Base-by-base conservation (phyloP, 2,888 invertebrate species). In the Polydrusus tereticollis region DNA sequence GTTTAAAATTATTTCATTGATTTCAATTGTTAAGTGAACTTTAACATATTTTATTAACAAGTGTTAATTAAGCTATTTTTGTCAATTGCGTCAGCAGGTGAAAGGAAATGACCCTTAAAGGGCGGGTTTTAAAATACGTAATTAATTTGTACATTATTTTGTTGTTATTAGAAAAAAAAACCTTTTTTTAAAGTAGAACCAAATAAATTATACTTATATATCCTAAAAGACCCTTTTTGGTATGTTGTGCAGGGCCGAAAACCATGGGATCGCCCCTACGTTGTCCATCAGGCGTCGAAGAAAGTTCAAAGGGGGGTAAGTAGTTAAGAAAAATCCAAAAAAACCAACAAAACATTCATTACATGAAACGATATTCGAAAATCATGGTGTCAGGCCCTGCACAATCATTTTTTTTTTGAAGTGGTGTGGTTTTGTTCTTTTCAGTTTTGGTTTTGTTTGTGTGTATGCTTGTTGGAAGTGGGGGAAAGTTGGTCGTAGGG, bases 241-340 rank as follows among this genome's bases (percentile, higher is more conserved):
- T 73, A 52, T 81, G 82, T 85, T 88, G 88, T 88, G 88, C 88
- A 89, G 89, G 88, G 88, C 88, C 86, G 88, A 88, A 87, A 87
- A 72, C 69, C 87, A 88, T 86, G 88, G 88, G 86, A 88, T 87
- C 83, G 84, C 85, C 72, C 86, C 88, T 83, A 88, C 88, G 84
- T 86, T 89, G 84, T 88, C 88, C 83, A 86, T 88, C 81, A 86
- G 88, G 79, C 83, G 86, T 78, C 82, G 86, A 74, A 83, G 86
- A 76, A 82, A 85, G 76, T 85, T 86, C 78, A 83, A 83, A 77
- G 82, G 84, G 75, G 85, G 86, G 86, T 86, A 83, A 86, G 86
- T 86, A 78, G 29, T 0, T 45, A n/a, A 38, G 8, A 7, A 8
- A 18, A 8, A 36, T 62, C 64, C 73, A 67, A 71, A 57, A 69